phyloP scores from a whole-genome alignment of 2,113 vertebrate species.

The Steatornis caripensis region DNA sequence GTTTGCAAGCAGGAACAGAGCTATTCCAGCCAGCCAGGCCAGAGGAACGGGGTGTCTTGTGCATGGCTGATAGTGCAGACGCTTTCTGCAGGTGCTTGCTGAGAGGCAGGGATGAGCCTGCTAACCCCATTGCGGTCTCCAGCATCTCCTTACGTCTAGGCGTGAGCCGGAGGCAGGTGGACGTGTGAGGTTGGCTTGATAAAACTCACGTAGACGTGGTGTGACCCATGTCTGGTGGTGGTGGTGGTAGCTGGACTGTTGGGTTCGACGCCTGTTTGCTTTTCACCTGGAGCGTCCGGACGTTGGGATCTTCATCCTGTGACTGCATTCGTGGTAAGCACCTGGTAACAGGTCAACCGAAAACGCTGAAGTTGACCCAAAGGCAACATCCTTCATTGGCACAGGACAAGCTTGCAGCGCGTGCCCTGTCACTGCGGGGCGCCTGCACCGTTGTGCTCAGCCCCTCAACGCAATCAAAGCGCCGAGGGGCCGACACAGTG shows the following conservation, averaged over 20 bases:
- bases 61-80: not conserved
- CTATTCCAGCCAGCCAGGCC: not conserved
- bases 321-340: not conserved
- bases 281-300: not conserved
- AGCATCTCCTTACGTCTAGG: not conserved
- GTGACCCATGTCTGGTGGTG: not conserved
- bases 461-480: rapidly evolving
- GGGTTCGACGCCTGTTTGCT: not conserved
- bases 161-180: not conserved
- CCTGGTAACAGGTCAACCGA: not conserved
- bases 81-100: not conserved
- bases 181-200: not conserved
- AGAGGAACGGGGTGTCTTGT: not conserved
- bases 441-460: not conserved
- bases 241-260: not conserved
- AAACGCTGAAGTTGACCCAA: not conserved
- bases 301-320: rapidly evolving
- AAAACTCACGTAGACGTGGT: not conserved
- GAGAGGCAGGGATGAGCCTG: not conserved
- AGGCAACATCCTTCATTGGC: not conserved
- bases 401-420: not conserved
- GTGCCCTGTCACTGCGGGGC: rapidly evolving
- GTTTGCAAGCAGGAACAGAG: not conserved
- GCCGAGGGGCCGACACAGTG: rapidly evolving
- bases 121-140: not conserved